Evolutionary conservation across 2,797 vertebrate genomes (phyloP).

Genomic region (Otolemur crassicaudatus): DNA sequence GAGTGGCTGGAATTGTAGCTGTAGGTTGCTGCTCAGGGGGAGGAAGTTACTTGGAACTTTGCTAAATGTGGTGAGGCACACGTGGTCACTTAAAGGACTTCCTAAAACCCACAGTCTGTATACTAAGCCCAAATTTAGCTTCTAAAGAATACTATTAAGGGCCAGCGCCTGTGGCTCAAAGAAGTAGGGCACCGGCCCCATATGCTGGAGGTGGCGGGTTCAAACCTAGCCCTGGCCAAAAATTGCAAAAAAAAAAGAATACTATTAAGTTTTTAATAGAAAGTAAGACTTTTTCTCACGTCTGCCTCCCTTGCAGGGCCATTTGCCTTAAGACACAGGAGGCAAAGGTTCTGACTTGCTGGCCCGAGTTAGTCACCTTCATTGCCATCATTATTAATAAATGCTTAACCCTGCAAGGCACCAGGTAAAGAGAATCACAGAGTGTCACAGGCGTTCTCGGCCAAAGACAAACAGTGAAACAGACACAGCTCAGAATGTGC

Average conservation of each 20-base stretch:
- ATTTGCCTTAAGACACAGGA: not conserved
- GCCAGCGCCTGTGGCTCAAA: too few species aligned
- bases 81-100: too few species aligned
- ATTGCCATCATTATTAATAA: not conserved
- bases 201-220: too few species aligned
- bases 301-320: not conserved
- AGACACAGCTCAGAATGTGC: not conserved
- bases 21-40: fast-evolving
- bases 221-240: too few species aligned
- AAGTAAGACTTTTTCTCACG: not conserved
- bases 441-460: not conserved
- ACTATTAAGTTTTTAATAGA: too few species aligned
- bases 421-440: too few species aligned
- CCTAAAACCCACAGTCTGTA: not conserved
- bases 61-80: not conserved
- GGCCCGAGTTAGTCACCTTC: too few species aligned
- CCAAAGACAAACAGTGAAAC: not conserved
- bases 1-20: not conserved
- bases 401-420: not conserved
- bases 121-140: not conserved
- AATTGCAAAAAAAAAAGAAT: not conserved
- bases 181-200: too few species aligned
- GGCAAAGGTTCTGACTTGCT: not conserved
- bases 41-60: fast-evolving
- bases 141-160: not conserved